Percentiles rank a stretch among this genome's conserved stretches.
phyloP scores from a whole-genome alignment of 2,113 vertebrate genomes.

The Tyto alba region DNA sequence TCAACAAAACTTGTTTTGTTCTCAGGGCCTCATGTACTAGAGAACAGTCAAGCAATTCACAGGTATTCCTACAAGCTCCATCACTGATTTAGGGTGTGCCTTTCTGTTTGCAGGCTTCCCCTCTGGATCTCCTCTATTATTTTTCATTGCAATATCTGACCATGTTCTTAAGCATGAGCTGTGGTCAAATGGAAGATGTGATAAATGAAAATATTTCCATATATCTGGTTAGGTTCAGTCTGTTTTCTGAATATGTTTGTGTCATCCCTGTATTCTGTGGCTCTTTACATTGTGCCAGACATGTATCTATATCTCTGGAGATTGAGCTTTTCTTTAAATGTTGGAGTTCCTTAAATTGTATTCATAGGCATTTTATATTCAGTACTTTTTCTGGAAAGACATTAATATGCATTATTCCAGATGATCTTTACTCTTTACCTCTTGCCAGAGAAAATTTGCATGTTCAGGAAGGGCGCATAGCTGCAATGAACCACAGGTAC shows the following conservation, averaged over 20 bases:
- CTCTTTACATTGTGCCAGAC: background rate
- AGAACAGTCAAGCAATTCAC: background rate
- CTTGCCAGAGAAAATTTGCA: background rate
- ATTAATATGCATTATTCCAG: background rate
- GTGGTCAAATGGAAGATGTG: background rate
- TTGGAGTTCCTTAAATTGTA: background rate
- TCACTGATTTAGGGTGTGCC: background rate
- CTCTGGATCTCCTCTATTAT: background rate
- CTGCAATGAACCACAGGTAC: background rate
- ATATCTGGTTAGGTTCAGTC: background rate
- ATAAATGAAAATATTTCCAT: background rate
- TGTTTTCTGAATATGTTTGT: background rate
- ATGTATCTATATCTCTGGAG: background rate
- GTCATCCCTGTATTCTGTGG: background rate
- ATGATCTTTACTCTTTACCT: background rate
- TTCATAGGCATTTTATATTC: background rate
- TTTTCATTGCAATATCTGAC: background rate
- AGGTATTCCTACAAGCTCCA: background rate
- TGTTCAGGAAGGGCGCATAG: background rate
- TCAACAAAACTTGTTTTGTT: background rate
- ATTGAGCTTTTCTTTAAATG: background rate
- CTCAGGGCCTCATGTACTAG: background rate
- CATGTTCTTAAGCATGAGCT: background rate
- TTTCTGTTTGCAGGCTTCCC: background rate
- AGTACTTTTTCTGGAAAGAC: background rate